Percentiles rank a stretch among this genome's conserved stretches.
Evolutionary conservation across 2,797 vertebrate species (phyloP).

Genomic region (Neostethus bicornis): DNA sequence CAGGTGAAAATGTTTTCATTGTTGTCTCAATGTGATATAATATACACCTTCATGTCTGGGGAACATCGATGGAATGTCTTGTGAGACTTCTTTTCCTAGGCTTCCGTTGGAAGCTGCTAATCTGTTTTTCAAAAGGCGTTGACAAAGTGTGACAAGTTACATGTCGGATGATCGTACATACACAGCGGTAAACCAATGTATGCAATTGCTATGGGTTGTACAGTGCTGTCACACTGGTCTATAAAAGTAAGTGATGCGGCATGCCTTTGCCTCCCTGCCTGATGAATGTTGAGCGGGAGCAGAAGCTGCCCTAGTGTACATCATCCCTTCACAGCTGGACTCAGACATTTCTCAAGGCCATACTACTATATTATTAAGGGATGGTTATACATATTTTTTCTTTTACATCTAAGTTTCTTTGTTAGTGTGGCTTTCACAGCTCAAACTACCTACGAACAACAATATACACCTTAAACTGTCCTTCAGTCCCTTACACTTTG

Average conservation of each 20-base stretch:
- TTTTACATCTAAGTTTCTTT: constrained; percentile 1
- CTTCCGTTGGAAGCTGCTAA: constrained; percentile 12
- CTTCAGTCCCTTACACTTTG: constrained; percentile 4
- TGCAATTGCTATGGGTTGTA: constrained; percentile 52
- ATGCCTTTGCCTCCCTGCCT: constrained; percentile 51
- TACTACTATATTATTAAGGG: constrained; percentile 33
- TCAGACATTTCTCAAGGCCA: constrained; percentile 49
- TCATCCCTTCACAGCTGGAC: constrained; percentile 55
- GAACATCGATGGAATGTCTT: constrained; percentile 21
- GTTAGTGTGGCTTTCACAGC: constrained; percentile 22
- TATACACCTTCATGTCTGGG: constrained; percentile 21
- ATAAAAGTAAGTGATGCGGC: constrained; percentile 77
- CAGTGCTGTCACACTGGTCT: constrained; percentile 59
- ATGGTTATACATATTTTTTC: constrained; percentile 25
- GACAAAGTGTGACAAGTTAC: constrained; percentile 42
- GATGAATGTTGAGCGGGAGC: constrained; percentile 68
- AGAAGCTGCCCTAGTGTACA: constrained; percentile 60
- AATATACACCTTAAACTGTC: constrained; percentile 22
- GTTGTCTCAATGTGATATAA: constrained; percentile 37
- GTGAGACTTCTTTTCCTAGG: constrained; percentile 1
- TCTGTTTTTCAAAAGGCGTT: constrained; percentile 14
- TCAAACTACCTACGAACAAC: constrained; percentile 16
- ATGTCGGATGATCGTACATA: constrained; percentile 16
- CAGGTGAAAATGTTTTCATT: constrained; percentile 33
- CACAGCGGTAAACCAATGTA: constrained; percentile 18